These are phyloP conservation scores for Blera fallax DNA, from an alignment of 2,888 invertebrate genomes.

Conservation along the genomic window DNA sequence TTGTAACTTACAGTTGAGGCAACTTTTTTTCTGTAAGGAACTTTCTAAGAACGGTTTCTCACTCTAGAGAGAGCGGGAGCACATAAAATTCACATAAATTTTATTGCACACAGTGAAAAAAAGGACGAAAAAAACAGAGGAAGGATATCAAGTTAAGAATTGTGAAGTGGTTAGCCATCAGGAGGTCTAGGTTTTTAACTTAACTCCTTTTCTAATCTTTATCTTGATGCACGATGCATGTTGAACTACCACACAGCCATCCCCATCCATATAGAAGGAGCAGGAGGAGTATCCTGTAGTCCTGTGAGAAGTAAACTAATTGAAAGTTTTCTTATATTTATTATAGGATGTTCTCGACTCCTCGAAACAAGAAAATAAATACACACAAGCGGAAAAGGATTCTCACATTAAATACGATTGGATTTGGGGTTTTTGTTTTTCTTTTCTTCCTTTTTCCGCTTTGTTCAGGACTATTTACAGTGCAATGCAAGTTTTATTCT, in stretches of 20 bases:
- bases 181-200: slow-evolving; percentile 4
- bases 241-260: slow-evolving; percentile 1
- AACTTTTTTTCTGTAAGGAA: slow-evolving; percentile 30
- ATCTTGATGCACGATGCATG: slow-evolving; percentile 33
- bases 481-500: slow-evolving; percentile 54
- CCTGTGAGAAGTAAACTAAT: slow-evolving; percentile 63
- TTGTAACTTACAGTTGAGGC: slow-evolving; percentile 43
- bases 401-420: slow-evolving; percentile 37
- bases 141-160: slow-evolving; percentile 62
- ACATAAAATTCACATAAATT: slow-evolving; percentile 57
- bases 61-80: not conserved
- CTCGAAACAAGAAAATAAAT: not conserved
- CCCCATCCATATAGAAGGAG: not conserved
- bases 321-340: slow-evolving; percentile 70
- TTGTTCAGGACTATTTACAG: slow-evolving; percentile 49
- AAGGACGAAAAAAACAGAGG: not conserved
- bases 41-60: slow-evolving; percentile 9
- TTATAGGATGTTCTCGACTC: slow-evolving; percentile 45
- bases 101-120: slow-evolving; percentile 29
- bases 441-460: slow-evolving; percentile 34
- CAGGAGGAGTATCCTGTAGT: slow-evolving; percentile 11
- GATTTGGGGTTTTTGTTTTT: slow-evolving; percentile 23
- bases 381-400: not conserved
- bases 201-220: slow-evolving; percentile 31
- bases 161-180: slow-evolving; percentile 55